Conservation (phyloP, 2,113 vertebrate genomes). For the Notechis scutatus region DNA sequence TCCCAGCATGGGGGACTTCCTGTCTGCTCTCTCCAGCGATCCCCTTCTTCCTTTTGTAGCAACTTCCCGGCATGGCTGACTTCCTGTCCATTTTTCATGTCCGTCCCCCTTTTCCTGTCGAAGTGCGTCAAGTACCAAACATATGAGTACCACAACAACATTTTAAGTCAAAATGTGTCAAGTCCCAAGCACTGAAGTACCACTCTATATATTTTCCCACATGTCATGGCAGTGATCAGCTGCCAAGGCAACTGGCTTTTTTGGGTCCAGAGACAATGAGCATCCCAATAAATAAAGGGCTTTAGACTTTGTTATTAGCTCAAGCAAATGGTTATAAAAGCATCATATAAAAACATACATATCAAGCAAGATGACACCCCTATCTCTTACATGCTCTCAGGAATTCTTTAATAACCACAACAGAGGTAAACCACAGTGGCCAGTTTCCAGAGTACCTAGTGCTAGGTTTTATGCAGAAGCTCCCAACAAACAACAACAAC, state of each 20-base stretch:
- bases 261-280: not conserved
- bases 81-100: not conserved
- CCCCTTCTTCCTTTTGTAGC: not conserved
- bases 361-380: not conserved
- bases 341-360: not conserved
- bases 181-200: not conserved
- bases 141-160: not conserved
- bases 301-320: not conserved
- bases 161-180: not conserved
- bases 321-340: not conserved
- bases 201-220: not conserved
- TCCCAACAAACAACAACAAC: not conserved
- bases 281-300: not conserved
- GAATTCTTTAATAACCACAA: not conserved
- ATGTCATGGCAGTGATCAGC: not conserved
- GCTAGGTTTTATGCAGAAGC: not conserved
- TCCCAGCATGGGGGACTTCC: not conserved
- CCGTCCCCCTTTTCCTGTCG: not conserved
- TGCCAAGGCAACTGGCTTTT: not conserved
- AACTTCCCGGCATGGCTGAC: no score
- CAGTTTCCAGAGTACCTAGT: not conserved
- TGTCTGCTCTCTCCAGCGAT: not conserved
- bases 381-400: not conserved
- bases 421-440: not conserved
- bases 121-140: not conserved